Base-by-base conservation (phyloP, 2,797 vertebrate species). In the Premnoplex brunnescens region DNA sequence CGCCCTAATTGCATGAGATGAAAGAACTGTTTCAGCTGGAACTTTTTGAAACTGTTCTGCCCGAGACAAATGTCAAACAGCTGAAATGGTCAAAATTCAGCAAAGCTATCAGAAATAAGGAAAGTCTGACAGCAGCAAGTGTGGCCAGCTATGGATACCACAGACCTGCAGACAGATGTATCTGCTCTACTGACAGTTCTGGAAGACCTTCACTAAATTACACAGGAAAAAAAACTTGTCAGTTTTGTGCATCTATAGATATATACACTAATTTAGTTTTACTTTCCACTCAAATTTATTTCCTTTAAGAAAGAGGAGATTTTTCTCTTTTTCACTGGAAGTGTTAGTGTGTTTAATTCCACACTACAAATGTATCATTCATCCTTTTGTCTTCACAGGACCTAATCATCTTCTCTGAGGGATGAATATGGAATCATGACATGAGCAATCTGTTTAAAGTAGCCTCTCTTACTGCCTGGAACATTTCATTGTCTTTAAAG, bases 1-100 rank as follows among this genome's bases (percentile, higher is more conserved):
- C 68, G 37, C 51, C 48, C 44, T 96, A 91, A 95, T 96, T 88
- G 89, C 66, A 32, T 1, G 54, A 94, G 93, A 95, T 93, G 67
- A 96, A 94, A 96, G 84, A 96, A 89, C 56, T 62, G 24, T 19
- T 96, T 88, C 79, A 92, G 87, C 27, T 1, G 4, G 62, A 91
- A 80, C 58, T 89, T 95, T 75, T 27, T 37, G 52, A 44, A 92
- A 96, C 28, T 74, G 6, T 26, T 93, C 56, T 80, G 60, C 68
- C 60, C 0, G 2, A 93, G 64, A 87, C 54, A 95, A 92, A 58
- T 64, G 81, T 74, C 74, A 85, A 87, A 79, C 49, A 68, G n/a
- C 58, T 83, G 36, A 75, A 91, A 92, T 15, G 39, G 72, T 59
- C 54, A 69, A 85, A 90, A 84, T 72, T 55, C 91, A 86, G 76